A percentile compares a stretch with the other conserved stretches of the same genome.
Evolutionary conservation across 2,113 vertebrate genomes (phyloP).

Genomic region (Bathybates hornii): DNA sequence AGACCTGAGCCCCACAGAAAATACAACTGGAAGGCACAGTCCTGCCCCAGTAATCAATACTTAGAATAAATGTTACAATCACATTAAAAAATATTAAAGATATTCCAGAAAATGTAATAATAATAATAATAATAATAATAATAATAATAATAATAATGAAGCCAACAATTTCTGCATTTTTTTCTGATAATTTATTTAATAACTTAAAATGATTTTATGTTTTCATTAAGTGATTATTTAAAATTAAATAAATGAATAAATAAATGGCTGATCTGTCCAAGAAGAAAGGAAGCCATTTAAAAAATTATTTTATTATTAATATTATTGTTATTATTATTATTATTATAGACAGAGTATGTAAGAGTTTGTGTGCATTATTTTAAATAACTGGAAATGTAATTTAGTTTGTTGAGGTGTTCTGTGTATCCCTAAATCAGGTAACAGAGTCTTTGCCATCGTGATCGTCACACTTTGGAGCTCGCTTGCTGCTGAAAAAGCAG

Average conservation of each 20-base stretch:
- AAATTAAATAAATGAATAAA: not conserved
- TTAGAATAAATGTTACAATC: not conserved
- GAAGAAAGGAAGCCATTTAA: not conserved
- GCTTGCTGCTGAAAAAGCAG: not conserved
- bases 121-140: not conserved
- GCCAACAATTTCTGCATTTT: not conserved
- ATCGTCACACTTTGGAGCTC: not conserved
- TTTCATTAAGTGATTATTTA: not conserved
- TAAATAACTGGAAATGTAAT: not conserved
- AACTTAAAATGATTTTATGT: not conserved
- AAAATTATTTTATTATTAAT: not conserved
- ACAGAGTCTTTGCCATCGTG: not conserved
- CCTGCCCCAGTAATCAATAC: not conserved
- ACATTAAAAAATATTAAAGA: not conserved
- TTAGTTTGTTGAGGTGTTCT: not conserved
- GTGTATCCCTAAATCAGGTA: not conserved
- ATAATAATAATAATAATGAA: accelerated
- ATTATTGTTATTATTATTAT: not conserved
- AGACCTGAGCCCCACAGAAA: not conserved
- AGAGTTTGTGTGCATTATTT: not conserved
- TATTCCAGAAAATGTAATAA: not conserved
- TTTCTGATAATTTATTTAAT: not conserved
- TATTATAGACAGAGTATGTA: not conserved
- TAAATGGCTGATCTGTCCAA: not conserved
- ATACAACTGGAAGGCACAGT: not conserved